These are phyloP conservation scores for Cinara cedri DNA, from an alignment of 2,888 invertebrate species.

Conservation along the genomic window DNA sequence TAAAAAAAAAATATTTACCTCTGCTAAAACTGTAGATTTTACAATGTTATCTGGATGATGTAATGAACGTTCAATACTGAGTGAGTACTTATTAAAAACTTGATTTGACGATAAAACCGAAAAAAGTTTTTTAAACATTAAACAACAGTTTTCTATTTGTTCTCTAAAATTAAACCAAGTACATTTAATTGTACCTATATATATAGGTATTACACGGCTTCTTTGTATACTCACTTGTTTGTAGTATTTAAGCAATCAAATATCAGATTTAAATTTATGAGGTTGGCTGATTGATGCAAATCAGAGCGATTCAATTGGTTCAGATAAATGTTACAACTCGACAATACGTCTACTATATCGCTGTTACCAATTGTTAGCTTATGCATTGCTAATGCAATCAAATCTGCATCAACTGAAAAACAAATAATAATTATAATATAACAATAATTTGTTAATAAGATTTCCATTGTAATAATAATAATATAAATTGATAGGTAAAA, in stretches of 20 bases:
- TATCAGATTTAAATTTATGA: slow-evolving; percentile 68
- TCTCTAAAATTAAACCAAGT: not conserved
- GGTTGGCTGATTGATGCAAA: not conserved
- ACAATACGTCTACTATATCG: slow-evolving; percentile 11
- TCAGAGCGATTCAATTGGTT: slow-evolving; percentile 22
- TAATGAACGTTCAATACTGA: slow-evolving; percentile 39
- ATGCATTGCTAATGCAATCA: slow-evolving; percentile 46
- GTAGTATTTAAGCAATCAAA: slow-evolving; percentile 71
- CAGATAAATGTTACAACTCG: slow-evolving; percentile 41
- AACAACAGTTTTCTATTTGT: slow-evolving; percentile 28
- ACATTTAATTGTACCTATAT: not conserved
- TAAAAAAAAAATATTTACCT: slow-evolving; percentile 30
- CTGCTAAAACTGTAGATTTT: slow-evolving; percentile 35
- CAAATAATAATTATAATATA: not conserved
- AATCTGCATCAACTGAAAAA: slow-evolving; percentile 33
- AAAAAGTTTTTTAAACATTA: slow-evolving; percentile 24
- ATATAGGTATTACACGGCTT: not conserved
- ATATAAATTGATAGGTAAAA: too few relatives aligned
- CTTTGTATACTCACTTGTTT: slow-evolving; percentile 63
- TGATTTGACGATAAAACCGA: not conserved
- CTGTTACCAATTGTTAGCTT: slow-evolving; percentile 28
- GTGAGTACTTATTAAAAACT: slow-evolving; percentile 17
- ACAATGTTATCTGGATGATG: slow-evolving; percentile 38
- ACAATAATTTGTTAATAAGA: too few relatives aligned
- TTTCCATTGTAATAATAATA: too few relatives aligned